Evolutionary conservation across 2,113 vertebrate genomes (phyloP), one percentile per base, ranked within the genome.

Genomic region (Glaucomys volans): DNA sequence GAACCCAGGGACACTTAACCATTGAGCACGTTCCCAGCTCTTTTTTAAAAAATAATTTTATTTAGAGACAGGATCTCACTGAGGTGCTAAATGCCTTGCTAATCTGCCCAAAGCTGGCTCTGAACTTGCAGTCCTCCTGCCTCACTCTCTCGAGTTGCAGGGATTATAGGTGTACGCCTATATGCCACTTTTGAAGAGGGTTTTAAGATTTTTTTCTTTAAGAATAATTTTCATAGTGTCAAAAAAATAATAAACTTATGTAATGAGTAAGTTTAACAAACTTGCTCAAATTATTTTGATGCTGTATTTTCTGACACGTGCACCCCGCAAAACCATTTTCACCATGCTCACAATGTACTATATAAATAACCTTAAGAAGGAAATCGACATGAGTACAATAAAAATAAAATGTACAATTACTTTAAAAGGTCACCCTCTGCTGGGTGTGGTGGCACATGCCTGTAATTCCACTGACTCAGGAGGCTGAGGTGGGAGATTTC

Each of bases 241-340:
- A 91, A 22, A 71, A 92, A 40, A 79, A 35, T 66, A 94, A 88
- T 47, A 81, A 83, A 67, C 42, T 76, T 37, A 40, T 79, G 18
- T 40, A 81, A 71, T 54, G 42, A 77, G 62, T 75, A 93, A 62
- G n/a, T 62, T 69, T 83, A 84, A 71, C 85, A 88, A 72, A 81
- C 81, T 71, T 96, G 80, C 71, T 91, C 42, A 20, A 87, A 93
- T 44, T 85, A 32, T 72, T 92, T 69, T 86, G 62, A 92, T 77
- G 80, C 28, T 72, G 13, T 79, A 90, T 91, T 62, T 96, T 88
- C 69, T 83, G 44, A 85, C 14, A 93, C 59, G 32, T 32, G 42
- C 69, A 95, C 28, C 26, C 64, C n/a, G 87, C 9, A 81, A 89
- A 94, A 91, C 82, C 11, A 10, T 96, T 96, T 98, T 91, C 84